A percentile compares a stretch with the other conserved stretches of the same genome.
Evolutionary conservation across 1,140 invertebrate genomes (phyloP).

Genomic region (Brachionus plicatilis): DNA sequence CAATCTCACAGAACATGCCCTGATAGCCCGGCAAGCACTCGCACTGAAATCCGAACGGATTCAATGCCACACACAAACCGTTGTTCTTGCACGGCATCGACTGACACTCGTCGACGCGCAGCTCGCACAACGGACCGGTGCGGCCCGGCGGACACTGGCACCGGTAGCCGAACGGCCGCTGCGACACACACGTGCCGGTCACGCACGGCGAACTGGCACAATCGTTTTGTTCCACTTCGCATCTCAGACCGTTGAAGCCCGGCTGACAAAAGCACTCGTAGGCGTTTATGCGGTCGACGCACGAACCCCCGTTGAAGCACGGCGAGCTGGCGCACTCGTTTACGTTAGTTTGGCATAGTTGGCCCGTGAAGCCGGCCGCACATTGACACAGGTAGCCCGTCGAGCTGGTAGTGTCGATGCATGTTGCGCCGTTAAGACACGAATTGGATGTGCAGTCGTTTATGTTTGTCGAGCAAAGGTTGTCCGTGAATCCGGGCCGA

Average conservation of each 20-base stretch:
- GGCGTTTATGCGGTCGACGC: constrained; percentile 68
- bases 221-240: constrained; percentile 37
- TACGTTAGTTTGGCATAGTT: constrained; percentile 55
- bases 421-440: constrained; percentile 66
- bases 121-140: constrained; percentile 59
- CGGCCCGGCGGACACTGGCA: constrained; percentile 82
- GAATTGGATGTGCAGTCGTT: constrained; percentile 44
- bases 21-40: constrained; percentile 40
- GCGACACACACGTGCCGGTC: background rate
- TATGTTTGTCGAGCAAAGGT: constrained; percentile 79
- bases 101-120: constrained; percentile 33
- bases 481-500: constrained; percentile 74
- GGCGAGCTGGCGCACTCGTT: constrained; percentile 70
- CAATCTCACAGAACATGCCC: constrained; percentile 41
- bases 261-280: constrained; percentile 61
- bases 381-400: constrained; percentile 41
- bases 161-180: background rate
- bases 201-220: constrained; percentile 28
- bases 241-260: constrained; percentile 26
- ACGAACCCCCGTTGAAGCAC: constrained; percentile 81
- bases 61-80: background rate
- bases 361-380: constrained; percentile 20
- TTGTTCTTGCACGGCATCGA: constrained; percentile 59
- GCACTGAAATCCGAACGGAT: constrained; percentile 40
- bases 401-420: constrained; percentile 56